Evolutionary conservation across 2,797 vertebrate genomes (phyloP).

Genomic region (Acrossocheilus fasciatus): DNA sequence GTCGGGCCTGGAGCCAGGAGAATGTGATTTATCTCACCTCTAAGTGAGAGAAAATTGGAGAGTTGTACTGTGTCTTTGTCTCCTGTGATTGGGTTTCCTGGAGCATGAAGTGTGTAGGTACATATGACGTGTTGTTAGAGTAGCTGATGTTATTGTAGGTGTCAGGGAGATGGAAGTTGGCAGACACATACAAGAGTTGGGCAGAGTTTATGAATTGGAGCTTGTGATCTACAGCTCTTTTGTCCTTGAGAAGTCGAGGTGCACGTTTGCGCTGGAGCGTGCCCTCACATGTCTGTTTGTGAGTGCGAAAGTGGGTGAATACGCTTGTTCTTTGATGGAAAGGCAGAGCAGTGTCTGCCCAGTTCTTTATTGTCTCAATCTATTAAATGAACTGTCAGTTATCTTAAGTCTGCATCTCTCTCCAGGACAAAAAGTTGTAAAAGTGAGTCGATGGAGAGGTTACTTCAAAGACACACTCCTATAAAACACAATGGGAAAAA

Average conservation of each 20-base stretch:
- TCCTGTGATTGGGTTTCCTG: constrained; percentile 50
- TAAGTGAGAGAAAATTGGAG: constrained; percentile 36
- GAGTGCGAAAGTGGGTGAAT: constrained; percentile 2
- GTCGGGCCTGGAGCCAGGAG: constrained; percentile 31
- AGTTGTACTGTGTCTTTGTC: constrained; percentile 43
- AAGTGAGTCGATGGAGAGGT: constrained; percentile 20
- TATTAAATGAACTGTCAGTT: constrained; percentile 71
- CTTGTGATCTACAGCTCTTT: constrained; percentile 54
- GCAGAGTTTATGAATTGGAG: constrained; percentile 23
- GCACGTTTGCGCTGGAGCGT: constrained; percentile 7
- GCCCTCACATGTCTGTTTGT: constrained; percentile 32
- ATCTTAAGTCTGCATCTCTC: constrained; percentile 49
- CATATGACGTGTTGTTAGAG: constrained; percentile 47
- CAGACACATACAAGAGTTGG: constrained; percentile 53
- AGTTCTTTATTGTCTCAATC: constrained; percentile 66
- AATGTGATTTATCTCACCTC: constrained; percentile 52
- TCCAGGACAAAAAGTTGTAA: constrained; percentile 33
- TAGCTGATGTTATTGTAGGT: constrained; percentile 49
- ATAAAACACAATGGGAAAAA: neutral
- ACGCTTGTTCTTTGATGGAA: constrained; percentile 46
- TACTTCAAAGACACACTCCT: constrained; percentile 16
- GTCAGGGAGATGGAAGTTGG: constrained; percentile 57
- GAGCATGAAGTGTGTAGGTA: constrained; percentile 46
- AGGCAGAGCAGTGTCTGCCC: constrained; percentile 53
- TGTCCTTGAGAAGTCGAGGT: constrained; percentile 61